Evolutionary conservation across 2,797 vertebrate genomes (phyloP).

Genomic region (Gymnothorax javanicus): DNA sequence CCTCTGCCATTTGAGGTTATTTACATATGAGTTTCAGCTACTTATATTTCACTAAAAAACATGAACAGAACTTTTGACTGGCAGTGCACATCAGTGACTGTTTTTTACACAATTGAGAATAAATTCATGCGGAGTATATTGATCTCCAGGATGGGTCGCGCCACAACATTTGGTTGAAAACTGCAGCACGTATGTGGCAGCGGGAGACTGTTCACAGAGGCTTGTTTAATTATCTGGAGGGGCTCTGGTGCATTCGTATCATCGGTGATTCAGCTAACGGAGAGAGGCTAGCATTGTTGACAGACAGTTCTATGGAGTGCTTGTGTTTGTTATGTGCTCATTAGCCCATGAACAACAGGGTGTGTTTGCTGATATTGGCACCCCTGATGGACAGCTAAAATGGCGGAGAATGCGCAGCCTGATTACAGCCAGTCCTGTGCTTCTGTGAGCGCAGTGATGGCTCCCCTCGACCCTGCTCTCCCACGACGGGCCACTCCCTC

Average conservation of each 20-base stretch:
- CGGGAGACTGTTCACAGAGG: neutral
- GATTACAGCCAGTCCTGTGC: slow-evolving; percentile 6
- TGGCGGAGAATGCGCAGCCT: slow-evolving; percentile 2
- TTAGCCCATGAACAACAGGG: neutral
- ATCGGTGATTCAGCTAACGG: neutral
- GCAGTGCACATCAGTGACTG: too few species aligned
- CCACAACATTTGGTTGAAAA: too few species aligned
- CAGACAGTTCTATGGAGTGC: slow-evolving; percentile 16
- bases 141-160: too few species aligned
- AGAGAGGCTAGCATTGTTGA: neutral
- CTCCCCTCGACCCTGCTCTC: neutral
- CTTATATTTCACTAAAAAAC: too few species aligned
- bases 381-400: slow-evolving; percentile 20
- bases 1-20: too few species aligned
- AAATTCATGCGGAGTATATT: too few species aligned
- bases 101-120: too few species aligned
- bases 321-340: slow-evolving; percentile 7
- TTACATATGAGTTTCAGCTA: too few species aligned
- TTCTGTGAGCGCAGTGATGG: neutral
- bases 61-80: too few species aligned
- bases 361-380: neutral
- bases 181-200: neutral
- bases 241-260: neutral
- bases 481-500: neutral
- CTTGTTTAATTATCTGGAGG: too few species aligned